phyloP scores from a whole-genome alignment of 2,888 invertebrate species.

The Morpho achilles region DNA sequence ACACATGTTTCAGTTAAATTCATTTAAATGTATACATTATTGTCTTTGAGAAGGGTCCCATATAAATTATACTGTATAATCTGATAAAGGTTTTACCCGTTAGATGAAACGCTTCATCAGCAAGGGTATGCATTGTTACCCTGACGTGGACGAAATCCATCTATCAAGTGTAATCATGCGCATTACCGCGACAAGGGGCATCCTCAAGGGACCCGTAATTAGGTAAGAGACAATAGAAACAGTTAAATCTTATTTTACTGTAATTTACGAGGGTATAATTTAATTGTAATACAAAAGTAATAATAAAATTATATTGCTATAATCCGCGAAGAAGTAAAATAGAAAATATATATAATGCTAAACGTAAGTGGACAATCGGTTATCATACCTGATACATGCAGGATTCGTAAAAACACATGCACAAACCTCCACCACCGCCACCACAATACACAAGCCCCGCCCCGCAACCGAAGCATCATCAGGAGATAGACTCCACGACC shows the following conservation, averaged over 20 bases:
- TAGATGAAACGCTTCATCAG: conserved; percentile 28
- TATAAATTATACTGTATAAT: conserved; percentile 20
- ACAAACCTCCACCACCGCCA: too few species aligned
- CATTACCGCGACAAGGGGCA: conserved; percentile 29
- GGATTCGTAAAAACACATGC: too few species aligned
- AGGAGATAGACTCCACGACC: too few species aligned
- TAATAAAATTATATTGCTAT: too few species aligned
- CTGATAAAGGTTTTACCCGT: conserved; percentile 21
- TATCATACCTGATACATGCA: too few species aligned
- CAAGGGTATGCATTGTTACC: conserved; percentile 27
- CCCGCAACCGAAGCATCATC: too few species aligned
- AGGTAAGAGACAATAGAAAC: conserved; percentile 23
- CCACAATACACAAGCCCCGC: too few species aligned
- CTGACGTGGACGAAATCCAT: conserved; percentile 30
- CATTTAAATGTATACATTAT: too few species aligned
- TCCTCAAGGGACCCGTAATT: conserved; percentile 27
- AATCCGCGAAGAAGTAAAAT: too few species aligned
- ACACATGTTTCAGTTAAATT: too few species aligned
- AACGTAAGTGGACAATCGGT: too few species aligned
- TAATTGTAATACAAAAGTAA: background rate
- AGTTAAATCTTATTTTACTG: conserved; percentile 15
- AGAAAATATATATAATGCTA: too few species aligned
- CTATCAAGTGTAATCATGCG: conserved; percentile 32
- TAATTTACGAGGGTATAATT: background rate
- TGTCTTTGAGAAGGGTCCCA: conserved; percentile 1